A percentile compares a stretch with the other conserved stretches of the same genome.
Evolutionary conservation across 1,140 invertebrate species (phyloP).

Genomic region (Leptestheria dahalacensis): DNA sequence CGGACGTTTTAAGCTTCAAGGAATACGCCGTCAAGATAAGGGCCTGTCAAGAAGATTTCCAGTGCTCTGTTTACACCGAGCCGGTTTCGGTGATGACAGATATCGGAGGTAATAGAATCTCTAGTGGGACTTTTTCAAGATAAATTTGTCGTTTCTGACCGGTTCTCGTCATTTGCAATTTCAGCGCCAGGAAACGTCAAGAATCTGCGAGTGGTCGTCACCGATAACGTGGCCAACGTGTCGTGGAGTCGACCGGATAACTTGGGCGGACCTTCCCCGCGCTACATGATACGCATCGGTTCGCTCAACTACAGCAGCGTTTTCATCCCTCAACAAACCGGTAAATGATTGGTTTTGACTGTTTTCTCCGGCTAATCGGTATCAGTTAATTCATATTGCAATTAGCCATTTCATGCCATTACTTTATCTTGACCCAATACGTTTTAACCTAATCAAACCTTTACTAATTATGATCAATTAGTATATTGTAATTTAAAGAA

Average conservation of each 20-base stretch:
- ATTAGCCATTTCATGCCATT: too few relatives aligned
- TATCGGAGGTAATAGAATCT: conserved; percentile 38
- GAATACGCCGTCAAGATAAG: conserved; percentile 47
- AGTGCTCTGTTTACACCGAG: conserved; percentile 38
- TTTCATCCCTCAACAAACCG: background rate
- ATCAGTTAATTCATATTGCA: too few relatives aligned
- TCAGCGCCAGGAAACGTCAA: background rate
- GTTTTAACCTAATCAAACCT: too few relatives aligned
- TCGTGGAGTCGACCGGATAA: background rate
- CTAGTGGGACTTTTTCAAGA: too few relatives aligned
- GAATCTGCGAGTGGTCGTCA: background rate
- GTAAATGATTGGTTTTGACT: background rate
- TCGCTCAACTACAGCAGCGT: background rate
- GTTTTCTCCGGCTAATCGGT: too few relatives aligned
- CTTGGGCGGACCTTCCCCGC: background rate
- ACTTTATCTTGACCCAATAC: too few relatives aligned
- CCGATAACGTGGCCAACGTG: background rate
- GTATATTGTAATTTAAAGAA: too few relatives aligned
- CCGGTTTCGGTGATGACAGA: conserved; percentile 34
- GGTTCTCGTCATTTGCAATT: too few relatives aligned
- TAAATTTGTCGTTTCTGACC: too few relatives aligned
- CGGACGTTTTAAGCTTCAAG: conserved; percentile 31
- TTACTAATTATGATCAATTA: too few relatives aligned
- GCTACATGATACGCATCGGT: background rate
- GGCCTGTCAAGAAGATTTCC: conserved; percentile 50